A percentile compares a stretch with the other conserved stretches of the same genome.
Evolutionary conservation across 2,888 invertebrate genomes (phyloP).

Genomic region (Callinectes sapidus): DNA sequence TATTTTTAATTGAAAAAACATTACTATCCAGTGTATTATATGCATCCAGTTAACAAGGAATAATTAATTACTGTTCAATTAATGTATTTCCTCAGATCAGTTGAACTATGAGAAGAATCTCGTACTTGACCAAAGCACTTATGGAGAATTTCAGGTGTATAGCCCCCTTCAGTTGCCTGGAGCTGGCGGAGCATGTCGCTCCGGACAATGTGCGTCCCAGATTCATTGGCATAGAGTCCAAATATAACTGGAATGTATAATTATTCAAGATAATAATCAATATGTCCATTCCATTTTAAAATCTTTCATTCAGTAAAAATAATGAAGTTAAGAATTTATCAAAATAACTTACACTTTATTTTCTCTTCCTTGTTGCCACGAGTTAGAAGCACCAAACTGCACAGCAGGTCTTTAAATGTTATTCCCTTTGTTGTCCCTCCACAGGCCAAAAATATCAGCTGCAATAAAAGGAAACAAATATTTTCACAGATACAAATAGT

Average conservation of each 20-base stretch:
- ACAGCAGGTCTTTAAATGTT: slow-evolving; percentile 87
- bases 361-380: slow-evolving; percentile 90
- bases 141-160: slow-evolving; percentile 62
- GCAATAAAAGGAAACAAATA: slow-evolving; percentile 73
- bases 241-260: slow-evolving; percentile 83
- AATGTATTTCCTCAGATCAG: background rate
- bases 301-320: background rate
- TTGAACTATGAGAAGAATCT: background rate
- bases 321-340: slow-evolving; percentile 59
- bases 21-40: too few species aligned
- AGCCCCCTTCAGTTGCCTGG: slow-evolving; percentile 69
- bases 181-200: slow-evolving; percentile 74
- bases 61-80: background rate
- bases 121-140: slow-evolving; percentile 69
- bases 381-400: slow-evolving; percentile 90
- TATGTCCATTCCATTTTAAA: background rate
- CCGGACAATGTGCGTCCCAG: slow-evolving; percentile 78
- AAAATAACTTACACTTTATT: slow-evolving; percentile 81
- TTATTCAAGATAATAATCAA: background rate
- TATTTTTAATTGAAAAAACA: background rate
- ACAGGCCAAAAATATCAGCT: slow-evolving; percentile 87
- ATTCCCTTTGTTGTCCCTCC: slow-evolving; percentile 90
- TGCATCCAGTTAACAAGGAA: background rate
- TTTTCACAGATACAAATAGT: background rate
- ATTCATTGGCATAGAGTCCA: slow-evolving; percentile 89